These are phyloP conservation scores for Anoplopoma fimbria DNA, from an alignment of 2,113 vertebrate species.

Conservation along the genomic window DNA sequence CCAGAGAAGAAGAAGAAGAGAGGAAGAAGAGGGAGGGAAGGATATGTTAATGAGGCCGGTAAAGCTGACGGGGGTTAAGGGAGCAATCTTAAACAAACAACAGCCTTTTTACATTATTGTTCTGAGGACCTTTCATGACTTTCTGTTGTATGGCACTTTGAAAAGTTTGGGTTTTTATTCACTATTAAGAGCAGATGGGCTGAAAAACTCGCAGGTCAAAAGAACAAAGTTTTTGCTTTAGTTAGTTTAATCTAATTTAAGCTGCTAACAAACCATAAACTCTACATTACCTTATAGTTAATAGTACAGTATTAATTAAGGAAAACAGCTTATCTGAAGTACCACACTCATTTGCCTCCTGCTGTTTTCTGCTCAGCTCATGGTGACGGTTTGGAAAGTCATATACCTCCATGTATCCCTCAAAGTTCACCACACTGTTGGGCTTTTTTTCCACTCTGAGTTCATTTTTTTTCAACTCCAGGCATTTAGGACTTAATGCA, in stretches of 20 bases:
- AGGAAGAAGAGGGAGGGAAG: neutral
- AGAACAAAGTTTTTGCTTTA: neutral
- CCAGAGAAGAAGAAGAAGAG: slow-evolving; percentile 11
- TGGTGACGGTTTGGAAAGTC: no score
- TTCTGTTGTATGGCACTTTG: neutral
- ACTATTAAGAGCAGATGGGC: neutral
- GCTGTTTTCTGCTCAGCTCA: no score
- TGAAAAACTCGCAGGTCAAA: neutral
- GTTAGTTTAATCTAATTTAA: no score
- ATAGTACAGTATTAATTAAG: no score
- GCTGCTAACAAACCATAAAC: neutral
- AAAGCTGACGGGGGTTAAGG: neutral
- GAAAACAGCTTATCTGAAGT: no score
- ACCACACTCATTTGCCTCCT: no score
- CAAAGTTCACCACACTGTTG: no score
- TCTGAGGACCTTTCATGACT: neutral
- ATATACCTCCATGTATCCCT: no score
- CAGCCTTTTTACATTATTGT: neutral
- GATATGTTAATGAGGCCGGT: slow-evolving; percentile 8
- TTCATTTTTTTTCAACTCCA: no score
- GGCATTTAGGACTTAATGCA: no score
- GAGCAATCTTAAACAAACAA: neutral
- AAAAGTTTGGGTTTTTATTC: neutral
- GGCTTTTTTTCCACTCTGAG: no score
- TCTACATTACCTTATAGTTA: neutral